Evolutionary conservation across 1,140 invertebrate species (phyloP), one percentile per base, ranked within the genome.

Genomic region (Heliconius congener): DNA sequence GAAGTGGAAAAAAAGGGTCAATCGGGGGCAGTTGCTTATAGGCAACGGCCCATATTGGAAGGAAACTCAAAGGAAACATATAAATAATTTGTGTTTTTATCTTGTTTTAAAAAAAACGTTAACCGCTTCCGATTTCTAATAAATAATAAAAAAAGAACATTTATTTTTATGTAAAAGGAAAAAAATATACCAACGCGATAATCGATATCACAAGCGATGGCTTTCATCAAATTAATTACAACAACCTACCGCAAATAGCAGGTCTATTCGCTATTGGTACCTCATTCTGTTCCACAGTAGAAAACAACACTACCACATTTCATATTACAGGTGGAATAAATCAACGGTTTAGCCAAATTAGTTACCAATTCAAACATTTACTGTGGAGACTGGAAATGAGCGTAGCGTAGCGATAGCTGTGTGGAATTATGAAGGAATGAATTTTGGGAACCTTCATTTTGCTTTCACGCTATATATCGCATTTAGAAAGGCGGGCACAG

Each of bases 271-370:
- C 55, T 57, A 23, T 57, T 13, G 42, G 4, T 46, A 46, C 55
- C 8, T 9, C 55, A 9, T 23, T 8, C n/a, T 3, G 55, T 57
- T 13, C 8, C 23, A 27, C 9, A 66, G 23, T 66, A 60, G 27
- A 27, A 66, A 27, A 66, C 23, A 66, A 66, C 11, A 11, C 3
- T 27, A 16, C 60, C 27, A 11, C 23, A 23, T 27, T 66, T 66
- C 60, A 27, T 9, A 66, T 66, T 66, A 73, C 6, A 23, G 37
- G 42, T 73, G 16, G 71, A 39, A 57, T 74, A 74, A 57, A 74
- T 74, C 52, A 74, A 60, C 50, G 18, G 30, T 39, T 74, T 39
- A 74, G 30, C 30, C 30, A 74, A 74, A 74, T 74, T 74, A 60
- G 23, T 57, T 66, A 66, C 19, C 60, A 30, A 66, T 23, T 66